Conservation (phyloP, 2,888 invertebrate species). For the Ennomos erosarius region DNA sequence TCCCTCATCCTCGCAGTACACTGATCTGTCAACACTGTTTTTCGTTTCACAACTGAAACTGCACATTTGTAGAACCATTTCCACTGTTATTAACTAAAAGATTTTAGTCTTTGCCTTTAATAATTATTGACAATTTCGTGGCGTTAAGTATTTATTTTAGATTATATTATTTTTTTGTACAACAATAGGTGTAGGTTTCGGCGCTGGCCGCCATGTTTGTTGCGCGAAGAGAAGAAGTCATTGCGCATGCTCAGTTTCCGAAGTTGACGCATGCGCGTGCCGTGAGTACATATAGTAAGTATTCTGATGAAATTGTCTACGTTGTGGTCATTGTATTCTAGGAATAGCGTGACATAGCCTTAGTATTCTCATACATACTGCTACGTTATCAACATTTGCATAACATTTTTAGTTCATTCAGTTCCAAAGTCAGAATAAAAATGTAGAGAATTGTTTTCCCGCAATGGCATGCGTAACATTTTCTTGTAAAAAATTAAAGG, state of each 20-base stretch:
- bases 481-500: conserved; percentile 17
- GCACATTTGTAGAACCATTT: conserved; percentile 3
- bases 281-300: neutral
- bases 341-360: neutral
- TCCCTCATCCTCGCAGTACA: conserved; percentile 54
- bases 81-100: neutral
- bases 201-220: conserved; percentile 61
- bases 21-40: conserved; percentile 57
- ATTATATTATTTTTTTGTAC: conserved; percentile 48
- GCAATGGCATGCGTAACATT: conserved; percentile 1
- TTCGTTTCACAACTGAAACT: conserved; percentile 23
- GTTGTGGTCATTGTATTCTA: neutral
- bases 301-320: neutral
- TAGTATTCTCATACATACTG: neutral
- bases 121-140: conserved; percentile 6
- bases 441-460: neutral
- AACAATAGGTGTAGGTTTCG: conserved; percentile 52
- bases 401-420: neutral
- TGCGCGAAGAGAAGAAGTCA: conserved; percentile 11
- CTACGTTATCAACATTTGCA: neutral
- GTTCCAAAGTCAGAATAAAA: neutral
- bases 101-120: neutral
- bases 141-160: conserved; percentile 21
- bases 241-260: conserved; percentile 52
- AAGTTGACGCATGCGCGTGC: conserved; percentile 32